Evolutionary conservation across 2,797 vertebrate genomes (phyloP).

Genomic region (Artibeus jamaicensis): DNA sequence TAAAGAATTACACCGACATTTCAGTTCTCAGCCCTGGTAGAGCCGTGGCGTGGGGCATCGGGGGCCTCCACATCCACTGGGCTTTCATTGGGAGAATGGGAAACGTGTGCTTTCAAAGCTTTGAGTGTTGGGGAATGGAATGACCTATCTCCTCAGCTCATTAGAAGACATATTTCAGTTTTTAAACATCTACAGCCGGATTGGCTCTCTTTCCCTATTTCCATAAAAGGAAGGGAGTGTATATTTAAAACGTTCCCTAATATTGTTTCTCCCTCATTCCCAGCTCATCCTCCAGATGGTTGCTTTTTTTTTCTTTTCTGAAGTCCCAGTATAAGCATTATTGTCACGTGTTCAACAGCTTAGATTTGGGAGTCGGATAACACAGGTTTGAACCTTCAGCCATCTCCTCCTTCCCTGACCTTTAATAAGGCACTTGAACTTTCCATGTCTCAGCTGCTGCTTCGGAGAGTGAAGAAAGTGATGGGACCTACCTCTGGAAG

Average conservation of each 20-base stretch:
- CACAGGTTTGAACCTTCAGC: neutral
- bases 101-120: neutral
- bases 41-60: neutral
- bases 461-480: neutral
- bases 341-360: neutral
- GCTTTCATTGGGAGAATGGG: neutral
- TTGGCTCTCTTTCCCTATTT: neutral
- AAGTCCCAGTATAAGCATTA: neutral
- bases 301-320: neutral
- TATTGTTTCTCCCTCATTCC: neutral
- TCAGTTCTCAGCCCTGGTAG: neutral
- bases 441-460: neutral
- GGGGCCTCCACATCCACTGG: neutral
- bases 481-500: neutral
- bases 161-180: neutral
- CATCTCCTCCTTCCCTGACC: neutral
- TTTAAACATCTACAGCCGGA: neutral
- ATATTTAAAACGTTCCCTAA: neutral
- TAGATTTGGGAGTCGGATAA: neutral
- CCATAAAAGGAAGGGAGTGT: neutral
- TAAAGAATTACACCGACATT: slow-evolving; percentile 27
- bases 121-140: neutral
- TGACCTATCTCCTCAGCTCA: neutral
- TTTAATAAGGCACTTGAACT: neutral
- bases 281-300: neutral